A percentile compares a stretch with the other conserved stretches of the same genome.
phyloP scores from a whole-genome alignment of 2,888 invertebrate genomes.

The Megamerina dolium region DNA sequence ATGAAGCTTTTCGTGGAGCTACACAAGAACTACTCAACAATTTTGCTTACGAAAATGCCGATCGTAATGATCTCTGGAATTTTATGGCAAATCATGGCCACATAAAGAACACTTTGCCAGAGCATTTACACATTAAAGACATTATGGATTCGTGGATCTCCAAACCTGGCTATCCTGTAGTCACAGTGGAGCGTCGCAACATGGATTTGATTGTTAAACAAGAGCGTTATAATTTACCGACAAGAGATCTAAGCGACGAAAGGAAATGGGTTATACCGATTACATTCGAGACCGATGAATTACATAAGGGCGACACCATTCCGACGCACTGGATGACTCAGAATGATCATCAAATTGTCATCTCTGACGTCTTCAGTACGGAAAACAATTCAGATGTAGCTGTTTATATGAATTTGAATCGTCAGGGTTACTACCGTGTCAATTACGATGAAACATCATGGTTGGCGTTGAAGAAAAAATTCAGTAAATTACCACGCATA shows the following conservation, averaged over 20 bases:
- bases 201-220: constrained; percentile 38
- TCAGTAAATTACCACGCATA: constrained; percentile 54
- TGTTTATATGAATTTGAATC: constrained; percentile 50
- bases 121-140: constrained; percentile 51
- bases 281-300: constrained; percentile 42
- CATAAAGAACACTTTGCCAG: constrained; percentile 41
- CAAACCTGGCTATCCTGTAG: constrained; percentile 63
- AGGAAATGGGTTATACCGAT: constrained; percentile 47
- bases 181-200: constrained; percentile 52
- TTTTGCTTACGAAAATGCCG: constrained; percentile 57
- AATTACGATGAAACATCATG: constrained; percentile 62
- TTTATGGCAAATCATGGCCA: constrained; percentile 57
- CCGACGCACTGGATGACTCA: constrained; percentile 45
- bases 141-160: constrained; percentile 66
- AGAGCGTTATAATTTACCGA: constrained; percentile 42
- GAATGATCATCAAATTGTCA: constrained; percentile 34
- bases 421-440: constrained; percentile 59
- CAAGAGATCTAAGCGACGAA: constrained; percentile 34
- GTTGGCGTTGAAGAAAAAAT: constrained; percentile 53
- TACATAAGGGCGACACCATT: constrained; percentile 36
- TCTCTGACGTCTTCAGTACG: constrained; percentile 37
- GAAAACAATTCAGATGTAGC: constrained; percentile 33
- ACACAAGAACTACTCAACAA: constrained; percentile 52
- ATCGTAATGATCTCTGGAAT: constrained; percentile 61
- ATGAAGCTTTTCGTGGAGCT: constrained; percentile 54